Evolutionary conservation across 2,113 vertebrate species (phyloP), one percentile per base, ranked within the genome.

Genomic region (Entomyzon cyanotis): DNA sequence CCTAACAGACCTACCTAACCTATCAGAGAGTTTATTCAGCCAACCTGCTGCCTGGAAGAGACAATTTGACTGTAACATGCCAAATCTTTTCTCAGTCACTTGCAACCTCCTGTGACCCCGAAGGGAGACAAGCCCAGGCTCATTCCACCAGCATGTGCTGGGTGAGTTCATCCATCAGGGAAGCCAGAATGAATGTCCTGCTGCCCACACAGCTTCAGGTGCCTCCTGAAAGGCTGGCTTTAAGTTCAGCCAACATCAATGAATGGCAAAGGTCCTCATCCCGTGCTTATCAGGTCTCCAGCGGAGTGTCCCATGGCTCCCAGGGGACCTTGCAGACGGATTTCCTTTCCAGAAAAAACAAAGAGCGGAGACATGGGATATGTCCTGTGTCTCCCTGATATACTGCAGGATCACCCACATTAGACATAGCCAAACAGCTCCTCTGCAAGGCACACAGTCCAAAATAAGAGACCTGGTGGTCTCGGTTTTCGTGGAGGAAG

Each of bases 321-420:
- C 87, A 37, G 15, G 69, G 78, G 84, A 77, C 30, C 60, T 13
- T 0, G 1, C 77, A 89, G 87, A 31, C 8, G 20, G 81, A 95
- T 90, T 96, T 96, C 90, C 92, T 91, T 79, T 58, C 78, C 85
- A 85, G 92, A 31, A 90, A 50, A 93, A 93, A 91, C 87, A 94
- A 94, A 95, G 74, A 94, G 28, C 8, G 6, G 90, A 90, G 94
- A 87, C 70, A 49, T 8, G 60, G 74, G 90, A 73, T 76, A 52
- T 2, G 19, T 95, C 49, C 70, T 73, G 58, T 49, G 82, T 94
- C 87, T 85, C 84, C 65, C 53, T 96, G 92, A 95, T 85, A 90
- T 46, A 90, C 78, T 91, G 84, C 87, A 93, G 84, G 17, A 85
- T 95, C 90, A 83, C 69, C 74, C 87, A 37, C 18, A 0, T 12